Evolutionary conservation across 2,888 invertebrate genomes (phyloP), one percentile per base, ranked within the genome.

Genomic region (Hyles lineata): DNA sequence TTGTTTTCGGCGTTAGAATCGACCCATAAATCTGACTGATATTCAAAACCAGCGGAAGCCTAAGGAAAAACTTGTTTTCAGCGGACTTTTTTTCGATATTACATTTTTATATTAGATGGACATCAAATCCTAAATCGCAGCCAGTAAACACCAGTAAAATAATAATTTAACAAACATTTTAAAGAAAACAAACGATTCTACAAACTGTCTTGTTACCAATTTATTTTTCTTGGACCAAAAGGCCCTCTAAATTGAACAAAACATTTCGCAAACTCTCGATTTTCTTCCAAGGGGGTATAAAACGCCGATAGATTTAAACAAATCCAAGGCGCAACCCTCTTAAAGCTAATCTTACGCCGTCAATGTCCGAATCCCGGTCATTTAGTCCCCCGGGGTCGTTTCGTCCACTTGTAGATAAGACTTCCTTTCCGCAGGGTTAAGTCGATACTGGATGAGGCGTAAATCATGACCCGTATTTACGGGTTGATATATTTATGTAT

Each of bases 301-400:
- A 43, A 23, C 50, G 50, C 25, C 60, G 43, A 50, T 67, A 63
- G 63, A 63, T 63, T 63, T 63, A 67, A 67, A 67, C 67, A 67
- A 67, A 67, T 67, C 67, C 67, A 67, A 67, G 67, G 50, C 67
- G 21, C 67, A 67, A 67, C 67, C 67, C 67, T 67, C 67, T 43
- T 67, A 50, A 67, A 67, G 67, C 67, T 67, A 67, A 67, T 67
- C 67, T 67, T 50, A 50, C 67, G 50, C 21, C 67, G 67, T 67
- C 67, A 67, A 67, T 67, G 67, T 67, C 67, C 67, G 67, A 72
- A 67, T 72, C 67, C 72, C 63, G 67, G 72, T 72, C 72, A 72
- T 63, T 72, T 58, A 32, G 63, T 17, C 72, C 72, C 72, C 15
- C 4, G 29, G 55, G 62, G 43, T 11, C 43, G 67, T 7, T 23